Percentiles rank a stretch among this genome's conserved stretches.
phyloP scores from a whole-genome alignment of 1,140 invertebrate genomes.

The Eurytemora carolleeae region DNA sequence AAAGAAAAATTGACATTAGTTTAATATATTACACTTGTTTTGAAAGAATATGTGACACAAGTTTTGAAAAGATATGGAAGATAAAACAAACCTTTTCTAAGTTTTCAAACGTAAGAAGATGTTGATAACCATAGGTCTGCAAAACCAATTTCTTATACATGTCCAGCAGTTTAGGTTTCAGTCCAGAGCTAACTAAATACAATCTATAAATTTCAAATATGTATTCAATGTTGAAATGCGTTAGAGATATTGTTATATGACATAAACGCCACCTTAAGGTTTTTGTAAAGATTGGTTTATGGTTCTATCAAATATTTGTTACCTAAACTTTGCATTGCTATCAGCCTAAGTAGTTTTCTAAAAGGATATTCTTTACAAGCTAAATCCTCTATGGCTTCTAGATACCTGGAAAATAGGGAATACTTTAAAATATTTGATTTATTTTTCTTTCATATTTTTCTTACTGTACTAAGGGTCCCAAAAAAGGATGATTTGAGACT shows the following conservation, averaged over 20 bases:
- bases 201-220: neutral
- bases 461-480: no score
- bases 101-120: slow-evolving; percentile 59
- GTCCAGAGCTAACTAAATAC: slow-evolving; percentile 34
- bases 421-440: no score
- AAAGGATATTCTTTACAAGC: slow-evolving; percentile 3
- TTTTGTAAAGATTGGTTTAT: no score
- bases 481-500: no score
- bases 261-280: no score
- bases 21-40: slow-evolving; percentile 16
- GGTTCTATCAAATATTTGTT: no score
- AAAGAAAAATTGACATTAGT: slow-evolving; percentile 13
- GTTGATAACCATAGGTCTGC: slow-evolving; percentile 72
- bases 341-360: neutral
- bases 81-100: slow-evolving; percentile 54
- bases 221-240: no score
- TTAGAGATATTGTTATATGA: no score
- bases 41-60: slow-evolving; percentile 16
- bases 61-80: no score
- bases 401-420: no score
- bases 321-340: neutral
- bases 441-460: no score
- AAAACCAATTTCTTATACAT: slow-evolving; percentile 79
- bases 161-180: slow-evolving; percentile 72
- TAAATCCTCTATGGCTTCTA: neutral